These are phyloP conservation scores for Liasis olivaceus DNA, from an alignment of 2,797 vertebrate species.

Conservation along the genomic window DNA sequence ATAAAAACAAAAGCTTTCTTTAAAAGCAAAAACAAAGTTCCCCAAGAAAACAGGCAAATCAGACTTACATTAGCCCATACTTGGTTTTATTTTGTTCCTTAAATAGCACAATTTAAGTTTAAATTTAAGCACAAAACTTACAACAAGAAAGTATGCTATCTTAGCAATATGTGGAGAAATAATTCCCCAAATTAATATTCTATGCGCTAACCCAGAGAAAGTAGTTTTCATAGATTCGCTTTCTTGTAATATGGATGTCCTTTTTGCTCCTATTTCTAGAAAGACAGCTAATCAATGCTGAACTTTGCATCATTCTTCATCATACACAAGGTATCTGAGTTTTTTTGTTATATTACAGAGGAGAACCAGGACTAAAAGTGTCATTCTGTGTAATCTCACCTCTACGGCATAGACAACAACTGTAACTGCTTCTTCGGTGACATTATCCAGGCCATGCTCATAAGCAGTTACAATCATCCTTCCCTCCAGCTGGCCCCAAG, in stretches of 20 bases:
- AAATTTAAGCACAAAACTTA: neutral
- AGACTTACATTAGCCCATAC: neutral
- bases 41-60: neutral
- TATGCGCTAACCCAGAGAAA: too few relatives aligned
- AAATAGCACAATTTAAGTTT: neutral
- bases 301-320: neutral
- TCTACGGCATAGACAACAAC: slow-evolving; percentile 87
- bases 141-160: neutral
- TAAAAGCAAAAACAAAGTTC: neutral
- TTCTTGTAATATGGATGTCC: neutral
- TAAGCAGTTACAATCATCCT: slow-evolving; percentile 98
- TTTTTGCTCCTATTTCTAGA: neutral
- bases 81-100: neutral
- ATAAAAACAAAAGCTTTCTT: neutral
- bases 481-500: slow-evolving; percentile 91
- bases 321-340: neutral
- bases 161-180: neutral
- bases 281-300: neutral
- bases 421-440: slow-evolving; percentile 89
- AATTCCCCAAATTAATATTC: neutral
- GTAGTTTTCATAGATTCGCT: neutral
- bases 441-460: slow-evolving; percentile 92
- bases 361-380: accelerated
- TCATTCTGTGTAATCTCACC: slow-evolving; percentile 72
- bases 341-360: neutral